Percentiles rank a stretch among this genome's conserved stretches.
phyloP scores from a whole-genome alignment of 2,797 vertebrate species.

The Micrastur ruficollis region DNA sequence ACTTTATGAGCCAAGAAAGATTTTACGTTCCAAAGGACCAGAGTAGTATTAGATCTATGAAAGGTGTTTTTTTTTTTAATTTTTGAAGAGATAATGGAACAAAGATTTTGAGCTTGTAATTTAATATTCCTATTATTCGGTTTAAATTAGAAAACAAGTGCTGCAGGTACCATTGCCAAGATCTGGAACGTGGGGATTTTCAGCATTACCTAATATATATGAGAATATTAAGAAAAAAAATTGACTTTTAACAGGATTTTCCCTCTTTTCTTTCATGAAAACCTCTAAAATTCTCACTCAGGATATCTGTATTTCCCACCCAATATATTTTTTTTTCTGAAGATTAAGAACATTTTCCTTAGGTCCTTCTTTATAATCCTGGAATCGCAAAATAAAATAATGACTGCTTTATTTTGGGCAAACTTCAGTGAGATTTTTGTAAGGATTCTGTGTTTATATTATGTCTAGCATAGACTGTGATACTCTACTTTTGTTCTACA shows the following conservation, averaged over 20 bases:
- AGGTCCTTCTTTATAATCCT: background rate
- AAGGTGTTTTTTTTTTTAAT: fast-evolving
- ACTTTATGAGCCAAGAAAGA: background rate
- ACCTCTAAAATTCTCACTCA: background rate
- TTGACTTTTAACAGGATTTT: background rate
- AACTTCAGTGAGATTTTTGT: background rate
- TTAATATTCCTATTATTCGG: background rate
- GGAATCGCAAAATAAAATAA: background rate
- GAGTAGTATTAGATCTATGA: background rate
- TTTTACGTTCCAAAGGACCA: background rate
- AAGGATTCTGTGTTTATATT: background rate
- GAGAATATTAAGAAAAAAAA: background rate
- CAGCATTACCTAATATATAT: background rate
- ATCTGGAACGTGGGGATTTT: background rate
- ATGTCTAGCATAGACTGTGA: background rate
- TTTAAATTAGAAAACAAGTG: background rate
- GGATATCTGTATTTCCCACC: background rate
- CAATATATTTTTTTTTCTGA: background rate
- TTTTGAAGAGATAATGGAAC: background rate
- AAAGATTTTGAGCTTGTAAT: background rate
- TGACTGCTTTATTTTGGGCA: background rate
- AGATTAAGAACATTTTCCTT: background rate
- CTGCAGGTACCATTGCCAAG: background rate
- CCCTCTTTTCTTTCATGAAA: background rate
- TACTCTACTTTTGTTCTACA: background rate